Percentiles rank a stretch among this genome's conserved stretches.
phyloP scores from a whole-genome alignment of 2,888 invertebrate genomes.

The Alviniconcha strummeri region DNA sequence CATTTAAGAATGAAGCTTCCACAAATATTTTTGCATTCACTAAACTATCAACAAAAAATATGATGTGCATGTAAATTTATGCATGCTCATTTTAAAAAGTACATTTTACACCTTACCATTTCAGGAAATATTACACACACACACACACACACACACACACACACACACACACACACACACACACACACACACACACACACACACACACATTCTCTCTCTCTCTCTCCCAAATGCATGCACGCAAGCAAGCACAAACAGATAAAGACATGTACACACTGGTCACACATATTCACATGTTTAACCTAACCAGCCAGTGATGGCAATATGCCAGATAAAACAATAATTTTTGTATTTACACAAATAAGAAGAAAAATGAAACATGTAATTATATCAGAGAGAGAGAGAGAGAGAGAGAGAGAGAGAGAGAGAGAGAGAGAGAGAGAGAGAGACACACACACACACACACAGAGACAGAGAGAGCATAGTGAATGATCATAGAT shows the following conservation, averaged over 20 bases:
- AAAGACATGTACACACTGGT: neutral
- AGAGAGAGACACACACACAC: too few relatives aligned
- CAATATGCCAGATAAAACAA: neutral
- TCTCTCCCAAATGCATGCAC: neutral
- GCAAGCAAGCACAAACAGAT: neutral
- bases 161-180: neutral
- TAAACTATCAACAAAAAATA: too few relatives aligned
- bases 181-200: neutral
- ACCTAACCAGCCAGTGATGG: too few relatives aligned
- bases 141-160: neutral
- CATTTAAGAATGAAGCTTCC: too few relatives aligned
- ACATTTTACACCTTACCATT: neutral
- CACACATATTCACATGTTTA: neutral
- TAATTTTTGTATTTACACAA: neutral
- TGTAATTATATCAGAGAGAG: neutral
- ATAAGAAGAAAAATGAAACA: neutral
- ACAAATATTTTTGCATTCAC: too few relatives aligned
- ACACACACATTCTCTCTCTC: neutral
- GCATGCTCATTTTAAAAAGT: neutral
- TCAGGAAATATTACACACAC: neutral
- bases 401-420: slow-evolving; percentile 12
- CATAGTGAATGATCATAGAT: too few relatives aligned
- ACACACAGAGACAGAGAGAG: too few relatives aligned
- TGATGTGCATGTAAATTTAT: too few relatives aligned
- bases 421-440: slow-evolving; percentile 13